Conservation (phyloP, 1,140 invertebrate genomes). For the Tetragonula clypearis region DNA sequence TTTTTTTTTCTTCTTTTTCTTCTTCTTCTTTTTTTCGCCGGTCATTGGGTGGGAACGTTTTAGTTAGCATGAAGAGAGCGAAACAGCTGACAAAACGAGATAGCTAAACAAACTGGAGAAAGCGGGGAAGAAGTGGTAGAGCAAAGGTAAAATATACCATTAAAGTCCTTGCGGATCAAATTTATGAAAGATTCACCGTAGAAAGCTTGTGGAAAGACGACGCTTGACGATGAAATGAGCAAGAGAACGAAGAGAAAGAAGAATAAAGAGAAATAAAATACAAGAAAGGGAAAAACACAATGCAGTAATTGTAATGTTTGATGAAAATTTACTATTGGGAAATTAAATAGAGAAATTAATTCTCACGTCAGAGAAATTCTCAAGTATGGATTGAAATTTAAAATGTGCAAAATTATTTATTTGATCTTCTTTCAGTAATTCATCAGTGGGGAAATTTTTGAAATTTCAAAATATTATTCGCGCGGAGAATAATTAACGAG, state of each 20-base stretch:
- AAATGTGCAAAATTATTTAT: too few species aligned
- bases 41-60: background rate
- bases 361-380: background rate
- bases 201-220: background rate
- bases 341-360: background rate
- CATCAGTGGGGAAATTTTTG: background rate
- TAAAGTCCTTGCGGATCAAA: background rate
- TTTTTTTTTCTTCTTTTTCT: background rate
- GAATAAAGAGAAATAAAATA: too few species aligned
- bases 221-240: background rate
- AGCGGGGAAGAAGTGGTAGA: background rate
- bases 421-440: too few species aligned
- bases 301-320: too few species aligned
- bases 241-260: too few species aligned
- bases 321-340: background rate
- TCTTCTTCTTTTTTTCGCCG: background rate
- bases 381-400: background rate
- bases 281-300: too few species aligned
- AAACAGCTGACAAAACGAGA: background rate
- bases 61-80: background rate
- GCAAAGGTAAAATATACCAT: background rate
- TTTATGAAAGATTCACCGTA: background rate
- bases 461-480: background rate
- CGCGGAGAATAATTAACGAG: background rate
- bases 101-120: background rate